These are phyloP conservation scores for Pandion haliaetus DNA, from an alignment of 2,113 vertebrate genomes.

Conservation along the genomic window DNA sequence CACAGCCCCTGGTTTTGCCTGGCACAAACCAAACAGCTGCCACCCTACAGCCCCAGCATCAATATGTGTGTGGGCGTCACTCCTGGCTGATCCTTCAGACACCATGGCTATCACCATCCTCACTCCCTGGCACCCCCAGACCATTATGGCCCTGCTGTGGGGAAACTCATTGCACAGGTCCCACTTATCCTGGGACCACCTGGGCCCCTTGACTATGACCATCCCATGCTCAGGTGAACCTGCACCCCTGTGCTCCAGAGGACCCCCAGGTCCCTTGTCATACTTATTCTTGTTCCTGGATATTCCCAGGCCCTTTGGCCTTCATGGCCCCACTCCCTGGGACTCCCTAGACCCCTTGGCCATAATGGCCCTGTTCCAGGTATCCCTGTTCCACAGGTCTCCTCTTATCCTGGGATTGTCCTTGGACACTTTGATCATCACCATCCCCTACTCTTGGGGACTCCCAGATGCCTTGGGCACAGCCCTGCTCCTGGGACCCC, in stretches of 20 bases:
- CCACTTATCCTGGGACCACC: background rate
- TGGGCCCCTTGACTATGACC: background rate
- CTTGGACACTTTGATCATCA: background rate
- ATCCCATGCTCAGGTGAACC: background rate
- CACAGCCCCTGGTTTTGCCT: background rate
- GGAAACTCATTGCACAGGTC: background rate
- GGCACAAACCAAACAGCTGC: background rate
- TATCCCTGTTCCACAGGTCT: no score
- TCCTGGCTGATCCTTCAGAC: background rate
- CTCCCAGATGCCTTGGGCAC: background rate
- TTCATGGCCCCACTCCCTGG: background rate
- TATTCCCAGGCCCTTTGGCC: background rate
- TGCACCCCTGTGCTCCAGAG: background rate
- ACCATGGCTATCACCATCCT: background rate
- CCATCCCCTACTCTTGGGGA: background rate
- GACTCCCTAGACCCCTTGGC: background rate
- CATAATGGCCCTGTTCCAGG: background rate
- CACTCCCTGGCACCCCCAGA: background rate
- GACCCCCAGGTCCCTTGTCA: background rate
- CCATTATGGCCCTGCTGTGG: background rate
- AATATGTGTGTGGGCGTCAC: no score
- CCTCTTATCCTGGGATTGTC: background rate
- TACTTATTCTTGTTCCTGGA: background rate
- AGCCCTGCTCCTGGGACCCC: background rate
- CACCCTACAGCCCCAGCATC: background rate